These are phyloP conservation scores for Drosophila crucigera DNA, from an alignment of 2,888 invertebrate genomes.

Conservation along the genomic window DNA sequence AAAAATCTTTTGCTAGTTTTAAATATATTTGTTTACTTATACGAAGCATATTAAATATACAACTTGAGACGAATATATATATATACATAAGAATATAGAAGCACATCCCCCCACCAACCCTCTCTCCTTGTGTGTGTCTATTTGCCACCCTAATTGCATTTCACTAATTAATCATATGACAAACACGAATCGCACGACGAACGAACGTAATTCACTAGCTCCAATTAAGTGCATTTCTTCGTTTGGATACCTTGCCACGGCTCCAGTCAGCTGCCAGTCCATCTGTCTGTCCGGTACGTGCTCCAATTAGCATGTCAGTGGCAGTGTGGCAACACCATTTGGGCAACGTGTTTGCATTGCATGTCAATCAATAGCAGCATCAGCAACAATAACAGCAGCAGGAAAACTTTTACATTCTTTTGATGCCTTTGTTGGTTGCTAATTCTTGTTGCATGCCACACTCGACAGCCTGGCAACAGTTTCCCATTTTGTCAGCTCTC, in stretches of 20 bases:
- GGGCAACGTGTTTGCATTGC: constrained; percentile 64
- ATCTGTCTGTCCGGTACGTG: constrained; percentile 53
- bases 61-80: not conserved
- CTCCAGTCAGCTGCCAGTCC: constrained; percentile 3
- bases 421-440: constrained; percentile 50
- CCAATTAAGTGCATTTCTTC: constrained; percentile 77
- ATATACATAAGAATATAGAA: not conserved
- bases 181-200: constrained; percentile 30
- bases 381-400: constrained; percentile 15
- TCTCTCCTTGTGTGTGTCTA: not conserved
- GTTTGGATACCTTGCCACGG: constrained; percentile 23
- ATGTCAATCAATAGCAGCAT: constrained; percentile 71
- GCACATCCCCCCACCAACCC: not conserved
- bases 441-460: constrained; percentile 71
- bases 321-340: constrained; percentile 44
- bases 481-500: constrained; percentile 46
- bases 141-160: constrained; percentile 12
- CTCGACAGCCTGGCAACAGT: constrained; percentile 45
- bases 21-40: not conserved
- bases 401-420: constrained; percentile 32
- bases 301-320: constrained; percentile 70
- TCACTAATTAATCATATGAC: constrained; percentile 73
- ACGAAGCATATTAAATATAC: not conserved
- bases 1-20: not conserved
- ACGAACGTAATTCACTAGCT: constrained; percentile 46